Conservation (phyloP, 2,113 vertebrate genomes). For the Himantopus leucocephalus region DNA sequence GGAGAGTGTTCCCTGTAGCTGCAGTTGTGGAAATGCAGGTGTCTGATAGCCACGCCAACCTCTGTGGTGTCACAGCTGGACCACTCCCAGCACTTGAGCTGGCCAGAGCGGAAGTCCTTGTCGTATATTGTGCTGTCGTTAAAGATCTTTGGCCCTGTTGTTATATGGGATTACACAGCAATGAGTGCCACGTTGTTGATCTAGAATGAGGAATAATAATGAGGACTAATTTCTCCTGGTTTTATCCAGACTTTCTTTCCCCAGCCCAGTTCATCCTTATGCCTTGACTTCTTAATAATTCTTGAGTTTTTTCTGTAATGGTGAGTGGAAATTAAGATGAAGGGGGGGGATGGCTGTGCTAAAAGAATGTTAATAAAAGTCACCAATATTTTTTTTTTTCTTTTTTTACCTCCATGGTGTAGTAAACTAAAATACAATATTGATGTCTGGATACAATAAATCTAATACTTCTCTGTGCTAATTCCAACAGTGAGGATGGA, state of each 20-base stretch:
- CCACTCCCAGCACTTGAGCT: accelerated
- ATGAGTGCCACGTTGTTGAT: background rate
- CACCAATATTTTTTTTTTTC: background rate
- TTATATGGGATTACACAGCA: background rate
- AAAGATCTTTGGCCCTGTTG: background rate
- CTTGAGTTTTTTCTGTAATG: background rate
- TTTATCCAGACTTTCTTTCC: background rate
- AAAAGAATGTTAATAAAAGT: background rate
- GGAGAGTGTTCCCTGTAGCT: accelerated
- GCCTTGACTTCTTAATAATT: background rate
- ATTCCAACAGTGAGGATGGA: conserved; percentile 85
- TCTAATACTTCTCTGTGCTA: background rate
- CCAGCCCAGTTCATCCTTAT: background rate
- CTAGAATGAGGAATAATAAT: background rate
- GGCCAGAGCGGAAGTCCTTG: background rate
- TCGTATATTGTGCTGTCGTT: background rate
- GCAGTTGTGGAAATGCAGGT: background rate
- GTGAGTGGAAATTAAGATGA: background rate
- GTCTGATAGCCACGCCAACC: background rate
- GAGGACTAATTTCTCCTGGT: background rate
- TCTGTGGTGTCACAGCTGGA: background rate
- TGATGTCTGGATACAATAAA: background rate
- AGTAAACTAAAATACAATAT: background rate
- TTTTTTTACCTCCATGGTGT: background rate
- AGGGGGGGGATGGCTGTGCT: background rate